Conservation (phyloP, 2,888 invertebrate species). For the Heliconius hortense region DNA sequence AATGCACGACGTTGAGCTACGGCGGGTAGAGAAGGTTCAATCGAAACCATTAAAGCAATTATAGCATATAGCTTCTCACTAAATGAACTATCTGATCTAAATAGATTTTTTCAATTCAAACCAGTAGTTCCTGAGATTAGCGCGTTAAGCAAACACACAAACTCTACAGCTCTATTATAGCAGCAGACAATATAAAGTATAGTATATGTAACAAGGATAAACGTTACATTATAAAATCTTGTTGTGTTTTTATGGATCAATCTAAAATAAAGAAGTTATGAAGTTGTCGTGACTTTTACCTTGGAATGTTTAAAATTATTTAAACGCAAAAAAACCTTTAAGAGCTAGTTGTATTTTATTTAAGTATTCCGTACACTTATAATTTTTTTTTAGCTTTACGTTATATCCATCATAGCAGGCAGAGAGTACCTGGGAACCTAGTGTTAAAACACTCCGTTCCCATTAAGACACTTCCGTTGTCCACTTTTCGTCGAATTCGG, state of each 20-base stretch:
- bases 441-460: no score
- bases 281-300: slow-evolving; percentile 8
- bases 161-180: background rate
- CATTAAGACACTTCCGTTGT: no score
- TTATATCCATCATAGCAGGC: background rate
- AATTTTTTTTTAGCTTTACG: background rate
- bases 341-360: background rate
- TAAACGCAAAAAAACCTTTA: background rate
- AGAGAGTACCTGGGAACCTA: no score
- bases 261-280: background rate
- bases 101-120: no score
- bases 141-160: background rate
- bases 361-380: background rate
- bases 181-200: no score
- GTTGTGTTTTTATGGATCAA: background rate
- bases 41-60: no score
- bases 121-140: background rate
- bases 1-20: no score
- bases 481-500: no score
- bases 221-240: background rate
- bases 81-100: no score
- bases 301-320: slow-evolving; percentile 6
- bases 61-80: no score
- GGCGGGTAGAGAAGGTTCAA: no score
- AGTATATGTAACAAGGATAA: background rate